Evolutionary conservation across 2,113 vertebrate species (phyloP), one percentile per base, ranked within the genome.

Genomic region (Xenopus laevis): DNA sequence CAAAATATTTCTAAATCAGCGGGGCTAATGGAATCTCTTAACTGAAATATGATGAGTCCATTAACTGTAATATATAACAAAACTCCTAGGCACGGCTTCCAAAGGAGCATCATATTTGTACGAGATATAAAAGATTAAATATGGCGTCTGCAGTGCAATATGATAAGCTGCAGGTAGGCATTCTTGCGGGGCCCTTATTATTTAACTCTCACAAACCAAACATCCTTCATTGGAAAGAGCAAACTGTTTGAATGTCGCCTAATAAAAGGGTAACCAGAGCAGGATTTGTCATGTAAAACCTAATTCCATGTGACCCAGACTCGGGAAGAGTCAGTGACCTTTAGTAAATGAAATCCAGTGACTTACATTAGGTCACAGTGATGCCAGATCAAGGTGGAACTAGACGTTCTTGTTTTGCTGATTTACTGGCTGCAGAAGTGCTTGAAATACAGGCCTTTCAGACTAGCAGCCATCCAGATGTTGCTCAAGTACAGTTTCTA

Each of bases 31-130:
- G 73, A 76, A 69, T 76, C 66, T 63, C 66, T 62, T 68, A 61
- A 52, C 23, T 76, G 73, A 76, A 76, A 76, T 66, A 21, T 69
- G 73, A 76, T 76, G 73, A 76, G 73, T 65, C 66, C 73, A 76
- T 76, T 76, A 76, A 63, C 66, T 69, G 66, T 68, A 76, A 76
- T 69, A 76, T 45, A 76, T 76, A 76, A 69, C 73, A 76, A 55
- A 69, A 69, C 58, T 62, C 52, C 18, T 52, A 52, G 59, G 18
- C 63, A 57, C 50, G 53, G 61, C 46, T 63, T 69, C 44, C 66
- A 62, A 16, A n/a, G 16, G 23, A 69, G 73, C 59, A 23, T 69
- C 59, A 63, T 57, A 64, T 61, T 53, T 27, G 8, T 46, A 23
- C 11, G 15, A 55, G 67, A 63, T 68, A 69, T 76, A 66, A 74